Evolutionary conservation across 1,140 invertebrate genomes (phyloP).

Genomic region (Ooceraea biroi): DNA sequence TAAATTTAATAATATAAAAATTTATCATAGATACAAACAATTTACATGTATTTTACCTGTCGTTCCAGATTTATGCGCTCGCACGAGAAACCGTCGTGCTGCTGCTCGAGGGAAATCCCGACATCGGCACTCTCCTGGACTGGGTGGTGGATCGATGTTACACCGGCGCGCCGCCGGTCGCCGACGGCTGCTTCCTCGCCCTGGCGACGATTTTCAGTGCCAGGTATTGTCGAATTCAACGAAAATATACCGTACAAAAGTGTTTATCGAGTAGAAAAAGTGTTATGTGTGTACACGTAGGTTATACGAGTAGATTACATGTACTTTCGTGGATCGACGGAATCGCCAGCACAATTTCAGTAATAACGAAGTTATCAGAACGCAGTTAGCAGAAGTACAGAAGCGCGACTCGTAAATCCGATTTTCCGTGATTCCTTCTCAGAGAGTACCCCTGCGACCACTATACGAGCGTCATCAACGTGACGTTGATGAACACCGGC

Average conservation of each 20-base stretch:
- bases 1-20: no score
- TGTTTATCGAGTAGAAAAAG: constrained; percentile 34
- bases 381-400: constrained; percentile 14
- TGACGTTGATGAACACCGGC: constrained; percentile 98
- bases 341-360: neutral
- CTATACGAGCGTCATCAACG: constrained; percentile 98
- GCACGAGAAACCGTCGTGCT: constrained; percentile 97
- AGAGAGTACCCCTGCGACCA: constrained; percentile 99
- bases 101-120: constrained; percentile 98
- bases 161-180: constrained; percentile 95
- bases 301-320: neutral
- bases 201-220: constrained; percentile 98
- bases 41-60: constrained; percentile 42
- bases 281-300: constrained; percentile 21
- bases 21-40: neutral
- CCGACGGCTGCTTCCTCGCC: constrained; percentile 98
- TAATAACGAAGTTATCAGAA: no score
- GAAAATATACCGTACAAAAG: constrained; percentile 5
- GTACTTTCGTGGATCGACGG: neutral
- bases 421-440: constrained; percentile 73
- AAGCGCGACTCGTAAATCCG: neutral
- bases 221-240: constrained; percentile 87
- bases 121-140: constrained; percentile 96
- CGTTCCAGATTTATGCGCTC: constrained; percentile 93
- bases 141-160: constrained; percentile 99